phyloP scores from a whole-genome alignment of 2,888 invertebrate species.

The Druceiella hillmani region DNA sequence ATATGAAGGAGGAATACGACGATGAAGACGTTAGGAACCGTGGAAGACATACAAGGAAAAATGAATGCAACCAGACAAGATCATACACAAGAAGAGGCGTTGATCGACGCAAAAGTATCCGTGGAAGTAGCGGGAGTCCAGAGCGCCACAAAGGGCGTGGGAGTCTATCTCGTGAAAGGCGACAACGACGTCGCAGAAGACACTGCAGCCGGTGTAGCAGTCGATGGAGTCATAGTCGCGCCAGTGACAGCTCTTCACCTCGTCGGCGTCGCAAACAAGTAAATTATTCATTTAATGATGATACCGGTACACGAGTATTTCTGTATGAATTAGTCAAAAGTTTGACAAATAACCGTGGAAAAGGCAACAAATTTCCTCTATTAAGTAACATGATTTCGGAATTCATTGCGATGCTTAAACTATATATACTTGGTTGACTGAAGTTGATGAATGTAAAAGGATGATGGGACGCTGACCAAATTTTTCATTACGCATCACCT shows the following conservation, averaged over 20 bases:
- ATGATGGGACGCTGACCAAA: slow-evolving; percentile 14
- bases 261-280: not conserved
- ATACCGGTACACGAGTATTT: not conserved
- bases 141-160: too few relatives aligned
- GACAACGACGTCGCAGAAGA: not conserved
- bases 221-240: too few relatives aligned
- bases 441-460: slow-evolving; percentile 15
- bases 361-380: slow-evolving; percentile 16
- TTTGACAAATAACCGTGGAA: not conserved
- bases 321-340: not conserved
- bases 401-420: slow-evolving; percentile 18
- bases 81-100: too few relatives aligned
- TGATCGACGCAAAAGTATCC: too few relatives aligned
- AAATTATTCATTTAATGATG: not conserved
- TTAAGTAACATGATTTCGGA: slow-evolving; percentile 16
- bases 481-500: slow-evolving; percentile 15
- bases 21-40: too few relatives aligned
- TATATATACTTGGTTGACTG: slow-evolving; percentile 13
- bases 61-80: too few relatives aligned
- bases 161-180: too few relatives aligned
- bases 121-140: too few relatives aligned
- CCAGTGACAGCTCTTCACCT: too few relatives aligned
- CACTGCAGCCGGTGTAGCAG: not conserved
- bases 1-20: too few relatives aligned
- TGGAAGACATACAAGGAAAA: too few relatives aligned